Evolutionary conservation across 2,888 invertebrate genomes (phyloP), one percentile per base, ranked within the genome.

Genomic region (Diarsia mendica): DNA sequence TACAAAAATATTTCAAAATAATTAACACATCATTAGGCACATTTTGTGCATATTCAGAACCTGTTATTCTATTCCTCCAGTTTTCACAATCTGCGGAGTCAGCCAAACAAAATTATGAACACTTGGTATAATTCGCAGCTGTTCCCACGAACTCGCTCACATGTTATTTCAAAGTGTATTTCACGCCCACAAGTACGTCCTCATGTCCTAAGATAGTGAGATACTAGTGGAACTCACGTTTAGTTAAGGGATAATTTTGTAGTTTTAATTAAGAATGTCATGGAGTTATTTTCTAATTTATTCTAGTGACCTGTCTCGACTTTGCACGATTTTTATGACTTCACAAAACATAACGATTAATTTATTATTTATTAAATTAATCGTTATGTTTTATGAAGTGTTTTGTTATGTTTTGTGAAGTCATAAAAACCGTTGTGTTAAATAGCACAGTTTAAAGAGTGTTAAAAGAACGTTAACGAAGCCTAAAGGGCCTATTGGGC

Each of bases 71-170:
- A 63, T 18, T 10, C 51, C 20, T n/a, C 20, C 9, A 48, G 61
- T 66, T 79, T 73, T n/a, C 23, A 39, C 18, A 58, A 75, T 75
- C 63, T 20, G n/a, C 65, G 80, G 33, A 80, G 71, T 76, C 85
- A 79, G 72, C 71, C 66, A 76, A 79, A 87, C 80, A 82, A 82
- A 84, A 83, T 85, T 83, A 81, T 86, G 87, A 86, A 82, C 81
- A 84, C 85, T 86, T 83, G 84, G 82, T 77, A 89, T 90, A 89
- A 89, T 87, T 85, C 87, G 82, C 90, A 91, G 88, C 89, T 90
- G 90, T 87, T 88, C 76, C 85, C 75, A 73, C 83, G 67, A 88
- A 88, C 81, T 86, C 76, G 83, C 86, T 84, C 86, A 87, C 89
- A 87, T 89, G 88, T 88, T 89, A 89, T 87, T 88, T 85, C 87